Percentiles rank a stretch among this genome's conserved stretches.
Evolutionary conservation across 2,113 vertebrate species (phyloP).

Genomic region (Perca fluviatilis): DNA sequence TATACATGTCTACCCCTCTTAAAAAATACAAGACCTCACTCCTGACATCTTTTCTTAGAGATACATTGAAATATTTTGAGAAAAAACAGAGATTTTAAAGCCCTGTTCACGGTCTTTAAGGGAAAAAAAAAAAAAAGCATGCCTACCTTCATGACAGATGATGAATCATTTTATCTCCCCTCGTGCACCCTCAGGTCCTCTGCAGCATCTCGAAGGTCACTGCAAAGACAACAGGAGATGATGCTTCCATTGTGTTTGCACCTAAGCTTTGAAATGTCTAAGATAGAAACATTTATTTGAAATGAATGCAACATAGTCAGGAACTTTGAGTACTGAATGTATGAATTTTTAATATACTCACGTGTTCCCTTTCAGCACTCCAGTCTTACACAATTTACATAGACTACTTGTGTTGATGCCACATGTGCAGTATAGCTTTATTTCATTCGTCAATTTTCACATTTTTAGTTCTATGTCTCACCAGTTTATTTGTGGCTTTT

Average conservation of each 20-base stretch:
- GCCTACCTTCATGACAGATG: not conserved
- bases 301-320: not conserved
- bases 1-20: not conserved
- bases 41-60: not conserved
- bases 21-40: not conserved
- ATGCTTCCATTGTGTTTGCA: not conserved
- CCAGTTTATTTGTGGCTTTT: not conserved
- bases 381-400: not conserved
- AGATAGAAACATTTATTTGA: not conserved
- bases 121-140: not conserved
- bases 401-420: not conserved
- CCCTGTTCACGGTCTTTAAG: not conserved
- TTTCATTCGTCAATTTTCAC: not conserved
- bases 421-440: not conserved
- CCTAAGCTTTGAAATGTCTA: not conserved
- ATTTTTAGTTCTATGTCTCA: not conserved
- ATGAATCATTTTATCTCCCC: not conserved
- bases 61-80: not conserved
- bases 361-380: not conserved
- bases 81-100: not conserved
- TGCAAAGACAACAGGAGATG: not conserved
- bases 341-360: not conserved
- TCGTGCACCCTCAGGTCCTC: not conserved
- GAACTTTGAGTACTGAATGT: not conserved
- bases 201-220: slow-evolving; percentile 20